Evolutionary conservation across 35 echinoderm and acorn worm species (phyloP).

Genomic region (Lytechinus pictus): DNA sequence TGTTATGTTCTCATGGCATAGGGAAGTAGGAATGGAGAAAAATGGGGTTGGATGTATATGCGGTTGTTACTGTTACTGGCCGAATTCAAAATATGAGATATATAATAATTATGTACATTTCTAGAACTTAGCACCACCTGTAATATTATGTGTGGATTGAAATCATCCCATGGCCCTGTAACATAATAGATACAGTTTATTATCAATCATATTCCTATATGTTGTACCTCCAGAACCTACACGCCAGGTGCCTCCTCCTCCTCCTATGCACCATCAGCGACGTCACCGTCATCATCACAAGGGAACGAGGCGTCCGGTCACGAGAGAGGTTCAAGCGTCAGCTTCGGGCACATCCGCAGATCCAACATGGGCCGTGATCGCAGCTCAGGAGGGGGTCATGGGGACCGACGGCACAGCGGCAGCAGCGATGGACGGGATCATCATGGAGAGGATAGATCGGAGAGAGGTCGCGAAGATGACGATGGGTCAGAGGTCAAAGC

Average conservation of each 20-base stretch:
- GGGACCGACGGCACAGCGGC: neutral
- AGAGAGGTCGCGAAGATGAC: neutral
- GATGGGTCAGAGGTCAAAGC: neutral
- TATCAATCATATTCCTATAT: neutral
- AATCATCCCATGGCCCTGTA: neutral
- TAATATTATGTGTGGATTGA: too few species aligned
- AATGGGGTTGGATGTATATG: too few species aligned
- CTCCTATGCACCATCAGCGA: neutral
- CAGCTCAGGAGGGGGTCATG: neutral
- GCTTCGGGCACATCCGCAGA: constrained; percentile 22
- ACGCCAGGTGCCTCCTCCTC: neutral
- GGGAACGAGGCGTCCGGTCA: neutral
- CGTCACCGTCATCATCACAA: constrained; percentile 6
- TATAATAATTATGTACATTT: too few species aligned
- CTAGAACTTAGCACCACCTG: too few species aligned
- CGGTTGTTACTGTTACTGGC: too few species aligned
- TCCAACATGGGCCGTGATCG: neutral
- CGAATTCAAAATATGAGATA: too few species aligned
- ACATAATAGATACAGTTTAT: neutral
- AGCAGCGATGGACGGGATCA: neutral
- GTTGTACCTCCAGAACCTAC: neutral
- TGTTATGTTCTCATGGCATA: too few species aligned
- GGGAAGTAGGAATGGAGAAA: too few species aligned
- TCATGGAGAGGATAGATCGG: neutral
- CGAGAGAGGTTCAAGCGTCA: neutral